Evolutionary conservation across 2,797 vertebrate species (phyloP).

Genomic region (Girardinus metallicus): DNA sequence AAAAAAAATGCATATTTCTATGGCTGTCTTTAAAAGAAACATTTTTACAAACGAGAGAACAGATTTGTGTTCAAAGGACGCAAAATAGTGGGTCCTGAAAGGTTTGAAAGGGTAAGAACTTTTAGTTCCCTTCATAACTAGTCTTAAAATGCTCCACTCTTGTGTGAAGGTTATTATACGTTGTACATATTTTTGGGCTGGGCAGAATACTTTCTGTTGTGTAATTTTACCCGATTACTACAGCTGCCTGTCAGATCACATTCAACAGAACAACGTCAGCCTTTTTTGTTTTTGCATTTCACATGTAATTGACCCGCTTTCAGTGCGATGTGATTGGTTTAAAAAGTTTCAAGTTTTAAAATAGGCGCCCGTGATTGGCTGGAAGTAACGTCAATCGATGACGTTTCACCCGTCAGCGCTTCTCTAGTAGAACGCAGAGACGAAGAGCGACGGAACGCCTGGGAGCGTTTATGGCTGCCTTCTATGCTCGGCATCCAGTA

Average conservation of each 20-base stretch:
- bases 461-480: conserved; percentile 45
- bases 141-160: neutral
- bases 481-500: conserved; percentile 21
- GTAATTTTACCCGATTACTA: neutral
- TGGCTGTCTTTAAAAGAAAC: neutral
- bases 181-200: neutral
- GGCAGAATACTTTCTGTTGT: neutral
- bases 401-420: conserved; percentile 55
- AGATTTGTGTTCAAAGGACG: neutral
- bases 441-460: conserved; percentile 39
- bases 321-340: conserved; percentile 47
- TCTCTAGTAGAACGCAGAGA: conserved; percentile 38
- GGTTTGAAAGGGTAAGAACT: neutral
- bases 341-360: conserved; percentile 60
- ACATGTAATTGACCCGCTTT: conserved; percentile 36
- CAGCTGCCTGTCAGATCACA: conserved; percentile 41
- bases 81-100: neutral
- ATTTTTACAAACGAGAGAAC: neutral
- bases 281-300: conserved; percentile 65
- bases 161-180: neutral
- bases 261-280: conserved; percentile 36
- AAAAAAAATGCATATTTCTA: neutral
- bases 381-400: conserved; percentile 42
- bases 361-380: conserved; percentile 54
- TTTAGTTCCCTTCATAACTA: neutral